phyloP scores from a whole-genome alignment of 64 coral and sea anemone genomes.

The Montipora cactus region DNA sequence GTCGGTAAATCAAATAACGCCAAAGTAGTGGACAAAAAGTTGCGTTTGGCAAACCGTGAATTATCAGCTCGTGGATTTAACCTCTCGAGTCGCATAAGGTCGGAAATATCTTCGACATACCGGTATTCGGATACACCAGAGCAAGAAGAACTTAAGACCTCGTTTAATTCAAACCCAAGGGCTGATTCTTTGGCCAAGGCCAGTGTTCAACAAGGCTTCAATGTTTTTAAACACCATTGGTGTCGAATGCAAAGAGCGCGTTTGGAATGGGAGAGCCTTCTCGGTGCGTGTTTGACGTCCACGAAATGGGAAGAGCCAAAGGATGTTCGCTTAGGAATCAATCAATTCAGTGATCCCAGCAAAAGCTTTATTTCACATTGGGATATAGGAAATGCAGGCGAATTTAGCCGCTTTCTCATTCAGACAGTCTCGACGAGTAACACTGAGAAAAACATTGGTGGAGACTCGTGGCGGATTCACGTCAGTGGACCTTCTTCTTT shows the following conservation, averaged over 20 bases:
- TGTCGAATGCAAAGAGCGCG: conserved; percentile 71
- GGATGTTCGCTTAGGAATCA: neutral
- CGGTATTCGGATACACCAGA: neutral
- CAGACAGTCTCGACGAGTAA: conserved; percentile 51
- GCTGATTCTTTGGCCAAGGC: neutral
- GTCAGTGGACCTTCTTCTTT: conserved; percentile 59
- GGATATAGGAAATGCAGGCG: conserved; percentile 53
- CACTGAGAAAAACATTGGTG: conserved; percentile 44
- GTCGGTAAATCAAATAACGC: neutral
- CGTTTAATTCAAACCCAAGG: neutral
- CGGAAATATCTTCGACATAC: neutral
- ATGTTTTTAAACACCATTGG: conserved; percentile 66
- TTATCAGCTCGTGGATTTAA: neutral
- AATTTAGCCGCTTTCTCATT: conserved; percentile 83
- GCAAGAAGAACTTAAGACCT: neutral
- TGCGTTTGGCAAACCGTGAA: neutral
- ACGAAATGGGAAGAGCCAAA: conserved; percentile 52
- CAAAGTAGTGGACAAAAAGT: neutral
- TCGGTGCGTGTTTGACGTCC: conserved; percentile 64
- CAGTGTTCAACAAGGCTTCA: neutral
- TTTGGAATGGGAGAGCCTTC: conserved; percentile 73
- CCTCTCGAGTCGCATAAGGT: neutral
- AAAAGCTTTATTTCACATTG: conserved; percentile 65
- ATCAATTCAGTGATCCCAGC: conserved; percentile 50
- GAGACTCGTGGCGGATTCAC: conserved; percentile 71